Percentiles rank a stretch among this genome's conserved stretches.
Conservation (phyloP, 2,888 invertebrate species). For the Eudemis profundana region DNA sequence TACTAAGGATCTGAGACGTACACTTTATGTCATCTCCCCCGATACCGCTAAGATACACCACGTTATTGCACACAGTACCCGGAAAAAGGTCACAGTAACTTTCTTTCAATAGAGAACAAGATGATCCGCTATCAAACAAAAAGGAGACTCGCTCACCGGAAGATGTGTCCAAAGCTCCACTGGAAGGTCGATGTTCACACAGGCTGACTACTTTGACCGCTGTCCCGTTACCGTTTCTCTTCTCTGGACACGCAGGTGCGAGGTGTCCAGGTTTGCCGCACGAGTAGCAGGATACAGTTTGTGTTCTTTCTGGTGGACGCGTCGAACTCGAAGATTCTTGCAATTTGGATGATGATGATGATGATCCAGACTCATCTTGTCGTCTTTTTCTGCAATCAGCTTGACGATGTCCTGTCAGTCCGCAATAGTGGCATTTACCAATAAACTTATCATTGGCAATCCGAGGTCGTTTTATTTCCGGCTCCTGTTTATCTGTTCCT, state of each 20-base stretch:
- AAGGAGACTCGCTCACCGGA: slow-evolving; percentile 48
- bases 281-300: slow-evolving; percentile 29
- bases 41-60: background rate
- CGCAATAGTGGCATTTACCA: slow-evolving; percentile 46
- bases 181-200: slow-evolving; percentile 30
- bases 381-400: slow-evolving; percentile 43
- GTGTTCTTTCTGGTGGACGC: background rate
- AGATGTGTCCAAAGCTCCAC: slow-evolving; percentile 43
- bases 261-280: slow-evolving; percentile 44
- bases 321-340: slow-evolving; percentile 3
- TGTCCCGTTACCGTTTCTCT: slow-evolving; percentile 32
- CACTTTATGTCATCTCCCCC: background rate
- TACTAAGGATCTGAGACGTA: background rate
- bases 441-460: slow-evolving; percentile 25
- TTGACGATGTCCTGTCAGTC: slow-evolving; percentile 42
- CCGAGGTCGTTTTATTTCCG: slow-evolving; percentile 28
- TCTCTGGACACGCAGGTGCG: slow-evolving; percentile 32
- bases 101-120: slow-evolving; percentile 9
- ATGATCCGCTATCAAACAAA: slow-evolving; percentile 46
- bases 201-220: slow-evolving; percentile 6
- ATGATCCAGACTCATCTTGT: background rate
- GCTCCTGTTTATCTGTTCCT: slow-evolving; percentile 13
- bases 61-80: slow-evolving; percentile 8
- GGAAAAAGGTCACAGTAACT: background rate
- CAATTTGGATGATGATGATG: background rate